phyloP scores from a whole-genome alignment of 2,113 vertebrate genomes.

The Leptocoma aspasia region DNA sequence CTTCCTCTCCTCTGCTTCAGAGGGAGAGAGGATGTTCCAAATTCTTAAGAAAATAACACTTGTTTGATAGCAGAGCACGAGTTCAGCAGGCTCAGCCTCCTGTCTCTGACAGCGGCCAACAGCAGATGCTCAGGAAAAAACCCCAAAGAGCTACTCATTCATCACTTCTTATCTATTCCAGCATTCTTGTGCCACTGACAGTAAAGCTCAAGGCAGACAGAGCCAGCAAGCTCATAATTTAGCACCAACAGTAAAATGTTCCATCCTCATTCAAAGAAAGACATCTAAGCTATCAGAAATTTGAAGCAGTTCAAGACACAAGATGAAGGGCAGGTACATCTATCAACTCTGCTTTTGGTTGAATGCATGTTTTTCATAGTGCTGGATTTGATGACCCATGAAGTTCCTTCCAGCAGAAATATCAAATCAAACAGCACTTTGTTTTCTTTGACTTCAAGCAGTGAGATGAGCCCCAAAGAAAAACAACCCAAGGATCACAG shows the following conservation, averaged over 20 bases:
- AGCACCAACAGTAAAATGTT: background rate
- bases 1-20: background rate
- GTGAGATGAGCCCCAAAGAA: background rate
- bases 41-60: background rate
- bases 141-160: background rate
- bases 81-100: background rate
- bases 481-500: background rate
- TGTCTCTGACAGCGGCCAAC: background rate
- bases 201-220: background rate
- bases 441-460: conserved; percentile 7
- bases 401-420: conserved; percentile 4
- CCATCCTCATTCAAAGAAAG: conserved; percentile 29
- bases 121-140: background rate
- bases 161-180: conserved; percentile 20
- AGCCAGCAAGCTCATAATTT: background rate
- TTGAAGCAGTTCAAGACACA: background rate
- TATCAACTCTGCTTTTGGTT: background rate
- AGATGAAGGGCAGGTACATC: conserved; percentile 30
- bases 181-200: background rate
- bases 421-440: conserved; percentile 1
- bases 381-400: conserved; percentile 40
- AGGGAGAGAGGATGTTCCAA: background rate
- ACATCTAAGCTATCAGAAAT: background rate
- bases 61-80: background rate
- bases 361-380: background rate